A percentile compares a stretch with the other conserved stretches of the same genome.
phyloP scores from a whole-genome alignment of 2,113 vertebrate species.

The Pseudolaguvia tuberculata region DNA sequence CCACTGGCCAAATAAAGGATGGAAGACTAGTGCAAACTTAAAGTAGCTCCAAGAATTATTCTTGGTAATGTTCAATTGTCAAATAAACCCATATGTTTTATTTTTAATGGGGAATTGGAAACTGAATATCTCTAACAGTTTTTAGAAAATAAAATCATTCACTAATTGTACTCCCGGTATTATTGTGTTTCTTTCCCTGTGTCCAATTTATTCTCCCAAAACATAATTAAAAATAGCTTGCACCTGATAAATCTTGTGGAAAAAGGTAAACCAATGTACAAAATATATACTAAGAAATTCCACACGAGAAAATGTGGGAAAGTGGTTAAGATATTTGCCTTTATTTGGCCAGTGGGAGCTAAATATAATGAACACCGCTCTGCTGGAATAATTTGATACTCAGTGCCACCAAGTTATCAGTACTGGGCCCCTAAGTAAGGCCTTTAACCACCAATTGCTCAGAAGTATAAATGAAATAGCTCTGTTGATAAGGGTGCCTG shows the following conservation, averaged over 20 bases:
- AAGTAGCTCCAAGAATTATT: background rate
- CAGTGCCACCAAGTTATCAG: too few relatives aligned
- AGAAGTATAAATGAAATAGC: too few relatives aligned
- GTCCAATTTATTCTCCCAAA: background rate
- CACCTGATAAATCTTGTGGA: background rate
- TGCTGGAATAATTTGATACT: too few relatives aligned
- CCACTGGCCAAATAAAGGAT: conserved; percentile 39
- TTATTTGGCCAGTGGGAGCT: too few relatives aligned
- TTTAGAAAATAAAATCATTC: background rate
- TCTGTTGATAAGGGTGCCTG: too few relatives aligned
- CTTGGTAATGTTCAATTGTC: background rate
- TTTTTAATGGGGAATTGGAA: background rate
- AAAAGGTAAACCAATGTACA: background rate
- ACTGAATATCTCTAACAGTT: background rate
- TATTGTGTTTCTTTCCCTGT: background rate
- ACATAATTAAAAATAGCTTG: background rate
- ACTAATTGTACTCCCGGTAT: background rate
- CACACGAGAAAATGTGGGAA: too few relatives aligned
- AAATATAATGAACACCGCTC: too few relatives aligned
- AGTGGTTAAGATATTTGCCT: too few relatives aligned
- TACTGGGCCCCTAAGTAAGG: too few relatives aligned
- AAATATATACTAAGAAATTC: background rate
- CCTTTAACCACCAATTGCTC: too few relatives aligned
- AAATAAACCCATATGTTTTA: background rate
- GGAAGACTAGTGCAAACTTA: conserved; percentile 13